Base-by-base conservation (phyloP, 2,113 vertebrate genomes). In the Corvus moneduloides region DNA sequence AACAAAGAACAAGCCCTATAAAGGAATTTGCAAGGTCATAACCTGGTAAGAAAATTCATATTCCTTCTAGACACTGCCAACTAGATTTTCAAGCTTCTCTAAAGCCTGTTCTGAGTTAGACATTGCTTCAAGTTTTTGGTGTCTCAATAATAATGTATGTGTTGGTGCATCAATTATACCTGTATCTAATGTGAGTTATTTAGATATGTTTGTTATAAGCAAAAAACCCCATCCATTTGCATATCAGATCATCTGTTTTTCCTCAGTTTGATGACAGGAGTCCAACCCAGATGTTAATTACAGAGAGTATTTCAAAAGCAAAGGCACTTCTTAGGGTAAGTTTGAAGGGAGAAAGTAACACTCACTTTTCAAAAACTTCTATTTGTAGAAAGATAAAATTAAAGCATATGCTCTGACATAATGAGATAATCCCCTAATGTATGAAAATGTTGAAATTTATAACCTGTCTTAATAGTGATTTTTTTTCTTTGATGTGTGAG, bases 11-110 rank as follows among this genome's bases (percentile, higher is more conserved):
- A 58, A 87, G 54, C 72, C 75, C 93, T 75, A 17, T 93, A n/a
- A 64, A 93, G 80, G 92, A 90, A 97, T 95, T 95, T 87, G 44
- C 56, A 84, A 86, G 85, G 90, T 96, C 83, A 86, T 68, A 93
- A 58, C 68, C 83, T 48, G 39, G 35, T 67, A 82, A 83, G 76
- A 92, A 84, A 83, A 91, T 77, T 91, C 11, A 7, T 94, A 91
- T 85, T 94, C 69, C 44, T 88, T 81, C 64, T 43, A 87, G 63
- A 73, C 33, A 52, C 16, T 80, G 39, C 22, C 61, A 94, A 23
- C 32, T 83, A 67, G 87, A 67, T 77, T 89, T 89, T 55, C 71
- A 89, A 56, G 63, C 81, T 77, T 94, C 54, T 91, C 54, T 92
- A 39, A 79, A 92, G 52, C 16, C 37, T 51, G 2, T 24, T 78